phyloP scores from a whole-genome alignment of 2,113 vertebrate genomes.

The Drymodes brunneopygia region DNA sequence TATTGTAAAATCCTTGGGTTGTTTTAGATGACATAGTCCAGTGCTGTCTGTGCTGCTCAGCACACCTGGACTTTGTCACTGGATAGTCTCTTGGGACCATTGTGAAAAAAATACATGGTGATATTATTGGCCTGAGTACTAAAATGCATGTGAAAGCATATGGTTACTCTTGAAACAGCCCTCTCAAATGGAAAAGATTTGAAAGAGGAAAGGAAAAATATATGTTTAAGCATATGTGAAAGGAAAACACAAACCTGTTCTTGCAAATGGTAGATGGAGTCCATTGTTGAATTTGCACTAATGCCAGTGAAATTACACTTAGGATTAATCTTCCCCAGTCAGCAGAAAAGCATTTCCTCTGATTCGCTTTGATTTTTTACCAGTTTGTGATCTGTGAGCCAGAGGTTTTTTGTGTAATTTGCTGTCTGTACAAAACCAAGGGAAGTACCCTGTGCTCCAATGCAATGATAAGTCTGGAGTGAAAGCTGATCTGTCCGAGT shows the following conservation, averaged over 20 bases:
- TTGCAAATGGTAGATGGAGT: not conserved
- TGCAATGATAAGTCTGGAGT: not conserved
- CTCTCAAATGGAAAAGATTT: not conserved
- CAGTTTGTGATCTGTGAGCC: not conserved
- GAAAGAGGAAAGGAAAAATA: not conserved
- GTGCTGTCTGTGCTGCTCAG: not conserved
- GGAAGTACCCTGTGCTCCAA: not conserved
- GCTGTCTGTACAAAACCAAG: not conserved
- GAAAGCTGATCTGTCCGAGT: not conserved
- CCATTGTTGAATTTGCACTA: not conserved
- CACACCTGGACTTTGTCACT: not conserved
- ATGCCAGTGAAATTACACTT: not conserved
- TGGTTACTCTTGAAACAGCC: not conserved
- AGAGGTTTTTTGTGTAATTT: not conserved
- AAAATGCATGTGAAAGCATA: not conserved
- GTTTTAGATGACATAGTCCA: not conserved
- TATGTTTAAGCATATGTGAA: not conserved
- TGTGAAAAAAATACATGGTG: not conserved
- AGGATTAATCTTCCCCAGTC: not conserved
- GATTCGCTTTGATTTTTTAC: conserved; percentile 2
- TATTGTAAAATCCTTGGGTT: not conserved
- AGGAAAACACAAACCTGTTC: not conserved
- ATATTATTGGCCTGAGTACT: not conserved
- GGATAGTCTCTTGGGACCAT: not conserved
- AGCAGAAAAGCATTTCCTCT: conserved; percentile 2